Evolutionary conservation across 2,113 vertebrate genomes (phyloP).

Genomic region (Strix aluco): DNA sequence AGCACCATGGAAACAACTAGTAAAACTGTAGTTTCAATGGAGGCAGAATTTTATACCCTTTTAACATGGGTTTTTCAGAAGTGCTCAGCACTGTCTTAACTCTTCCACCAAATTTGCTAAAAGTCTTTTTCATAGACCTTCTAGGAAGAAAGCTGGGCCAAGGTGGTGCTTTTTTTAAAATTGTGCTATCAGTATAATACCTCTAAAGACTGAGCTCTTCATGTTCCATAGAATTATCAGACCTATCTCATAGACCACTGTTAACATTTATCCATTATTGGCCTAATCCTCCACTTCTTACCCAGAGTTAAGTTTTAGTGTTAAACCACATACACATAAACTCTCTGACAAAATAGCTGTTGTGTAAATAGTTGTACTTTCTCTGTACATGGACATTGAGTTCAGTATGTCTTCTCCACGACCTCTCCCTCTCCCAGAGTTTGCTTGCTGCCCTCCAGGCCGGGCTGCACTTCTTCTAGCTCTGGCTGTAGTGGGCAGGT

Average conservation of each 20-base stretch:
- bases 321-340: neutral
- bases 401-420: constrained; percentile 67
- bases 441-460: constrained; percentile 74
- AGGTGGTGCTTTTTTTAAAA: neutral
- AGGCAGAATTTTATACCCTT: neutral
- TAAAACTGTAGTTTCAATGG: neutral
- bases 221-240: neutral
- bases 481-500: constrained; percentile 60
- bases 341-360: neutral
- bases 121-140: neutral
- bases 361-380: neutral
- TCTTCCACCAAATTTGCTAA: neutral
- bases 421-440: constrained; percentile 69
- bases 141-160: neutral
- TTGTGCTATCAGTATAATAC: neutral
- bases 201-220: neutral
- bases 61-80: neutral
- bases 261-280: neutral
- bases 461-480: constrained; percentile 64
- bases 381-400: constrained; percentile 56
- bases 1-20: constrained; percentile 26
- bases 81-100: neutral
- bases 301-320: neutral
- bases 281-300: neutral
- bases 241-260: neutral